Percentiles rank a stretch among this genome's conserved stretches.
Conservation (phyloP, 2,113 vertebrate genomes). For the Protomyctophum bolini region DNA sequence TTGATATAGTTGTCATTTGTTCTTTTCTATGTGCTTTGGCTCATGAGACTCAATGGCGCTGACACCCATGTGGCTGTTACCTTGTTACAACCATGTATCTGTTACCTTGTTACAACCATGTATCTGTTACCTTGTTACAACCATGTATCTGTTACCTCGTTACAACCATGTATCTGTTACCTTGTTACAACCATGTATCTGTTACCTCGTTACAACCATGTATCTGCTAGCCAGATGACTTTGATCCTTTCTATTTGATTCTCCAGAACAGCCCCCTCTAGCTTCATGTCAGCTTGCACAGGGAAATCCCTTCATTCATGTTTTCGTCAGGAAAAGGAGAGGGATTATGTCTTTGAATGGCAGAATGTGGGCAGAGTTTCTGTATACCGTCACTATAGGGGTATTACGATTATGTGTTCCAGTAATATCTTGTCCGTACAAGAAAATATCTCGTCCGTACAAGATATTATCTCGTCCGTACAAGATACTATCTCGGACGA, state of each 20-base stretch:
- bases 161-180: constrained; percentile 50
- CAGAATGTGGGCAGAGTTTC: constrained; percentile 32
- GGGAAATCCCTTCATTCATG: constrained; percentile 70
- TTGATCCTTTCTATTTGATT: constrained; percentile 69
- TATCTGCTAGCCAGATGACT: constrained; percentile 28
- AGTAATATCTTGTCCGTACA: no score
- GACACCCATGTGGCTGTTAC: constrained; percentile 49
- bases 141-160: background rate
- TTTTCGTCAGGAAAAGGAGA: constrained; percentile 31
- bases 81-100: constrained; percentile 8
- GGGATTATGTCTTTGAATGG: constrained; percentile 62
- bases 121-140: background rate
- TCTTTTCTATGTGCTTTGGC: constrained; percentile 44
- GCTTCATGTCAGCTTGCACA: constrained; percentile 50
- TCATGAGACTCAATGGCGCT: constrained; percentile 52
- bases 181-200: constrained; percentile 39
- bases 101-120: background rate
- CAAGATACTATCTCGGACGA: no score
- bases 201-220: constrained; percentile 37
- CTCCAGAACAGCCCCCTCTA: constrained; percentile 43
- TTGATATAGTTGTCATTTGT: background rate
- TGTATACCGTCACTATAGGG: background rate
- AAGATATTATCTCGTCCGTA: no score
- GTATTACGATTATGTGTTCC: no score
- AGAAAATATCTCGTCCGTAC: no score